A percentile compares a stretch with the other conserved stretches of the same genome.
Conservation (phyloP, 2,888 invertebrate species). For the Crematogaster levior region DNA sequence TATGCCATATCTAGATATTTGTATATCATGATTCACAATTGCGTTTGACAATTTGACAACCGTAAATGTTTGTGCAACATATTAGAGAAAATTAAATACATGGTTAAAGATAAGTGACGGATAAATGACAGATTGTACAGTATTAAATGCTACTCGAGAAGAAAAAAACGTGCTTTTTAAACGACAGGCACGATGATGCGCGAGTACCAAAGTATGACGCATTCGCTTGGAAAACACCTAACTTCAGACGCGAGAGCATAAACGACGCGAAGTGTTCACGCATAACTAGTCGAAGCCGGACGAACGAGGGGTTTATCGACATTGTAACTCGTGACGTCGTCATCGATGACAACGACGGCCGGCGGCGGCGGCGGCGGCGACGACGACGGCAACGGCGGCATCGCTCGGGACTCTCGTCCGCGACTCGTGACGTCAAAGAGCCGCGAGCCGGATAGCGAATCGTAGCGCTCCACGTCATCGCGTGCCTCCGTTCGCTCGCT, state of each 20-base stretch:
- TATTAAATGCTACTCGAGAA: background rate
- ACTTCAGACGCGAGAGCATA: background rate
- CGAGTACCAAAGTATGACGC: background rate
- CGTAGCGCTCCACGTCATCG: slow-evolving; percentile 75
- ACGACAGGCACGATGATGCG: background rate
- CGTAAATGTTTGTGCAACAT: background rate
- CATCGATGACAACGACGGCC: slow-evolving; percentile 29
- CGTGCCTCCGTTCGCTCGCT: slow-evolving; percentile 69
- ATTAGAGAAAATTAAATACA: slow-evolving; percentile 8
- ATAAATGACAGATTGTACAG: background rate
- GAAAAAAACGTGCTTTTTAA: background rate
- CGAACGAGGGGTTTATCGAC: slow-evolving; percentile 65
- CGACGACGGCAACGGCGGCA: slow-evolving; percentile 26
- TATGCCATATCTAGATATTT: background rate
- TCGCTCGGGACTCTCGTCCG: slow-evolving; percentile 59
- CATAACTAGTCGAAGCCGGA: slow-evolving; percentile 28
- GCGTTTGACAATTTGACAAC: slow-evolving; percentile 1
- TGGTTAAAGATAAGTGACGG: slow-evolving; percentile 7
- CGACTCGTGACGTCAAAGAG: slow-evolving; percentile 76
- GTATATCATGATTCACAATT: slow-evolving; percentile 9
- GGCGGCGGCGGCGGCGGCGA: slow-evolving; percentile 49
- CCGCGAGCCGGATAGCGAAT: slow-evolving; percentile 74
- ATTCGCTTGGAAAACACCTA: background rate
- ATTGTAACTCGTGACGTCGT: slow-evolving; percentile 73
- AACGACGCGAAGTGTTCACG: slow-evolving; percentile 45